Conservation (phyloP, 2,888 invertebrate species). For the Merodon equestris region DNA sequence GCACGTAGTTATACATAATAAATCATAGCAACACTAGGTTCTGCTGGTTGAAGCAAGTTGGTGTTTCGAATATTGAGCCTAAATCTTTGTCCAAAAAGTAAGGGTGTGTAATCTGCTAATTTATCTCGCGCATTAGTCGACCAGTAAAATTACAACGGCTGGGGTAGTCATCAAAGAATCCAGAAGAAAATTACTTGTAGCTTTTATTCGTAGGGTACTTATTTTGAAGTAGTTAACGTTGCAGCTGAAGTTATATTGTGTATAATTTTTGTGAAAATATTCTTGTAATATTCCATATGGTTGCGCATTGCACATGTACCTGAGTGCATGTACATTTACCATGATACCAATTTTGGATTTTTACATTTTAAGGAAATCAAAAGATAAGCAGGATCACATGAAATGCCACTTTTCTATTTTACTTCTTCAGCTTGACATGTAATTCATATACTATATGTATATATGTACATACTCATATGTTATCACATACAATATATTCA, state of each 20-base stretch:
- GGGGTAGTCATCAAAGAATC: conserved; percentile 30
- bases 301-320: no score
- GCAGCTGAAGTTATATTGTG: background rate
- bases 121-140: conserved; percentile 51
- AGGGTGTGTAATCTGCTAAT: conserved; percentile 59
- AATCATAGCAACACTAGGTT: conserved; percentile 56
- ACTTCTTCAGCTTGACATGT: no score
- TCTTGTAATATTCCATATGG: no score
- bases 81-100: conserved; percentile 27
- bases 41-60: conserved; percentile 57
- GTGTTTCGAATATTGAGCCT: conserved; percentile 29
- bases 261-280: no score
- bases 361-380: no score
- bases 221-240: conserved; percentile 5
- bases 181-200: conserved; percentile 41
- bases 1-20: no score
- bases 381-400: no score
- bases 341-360: no score
- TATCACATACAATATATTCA: conserved; percentile 28
- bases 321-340: no score
- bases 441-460: no score
- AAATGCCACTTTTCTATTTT: no score
- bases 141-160: conserved; percentile 34
- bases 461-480: no score
- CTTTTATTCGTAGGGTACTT: conserved; percentile 22